These are phyloP conservation scores for Siniperca knerii DNA, from an alignment of 2,113 vertebrate genomes.

Conservation along the genomic window DNA sequence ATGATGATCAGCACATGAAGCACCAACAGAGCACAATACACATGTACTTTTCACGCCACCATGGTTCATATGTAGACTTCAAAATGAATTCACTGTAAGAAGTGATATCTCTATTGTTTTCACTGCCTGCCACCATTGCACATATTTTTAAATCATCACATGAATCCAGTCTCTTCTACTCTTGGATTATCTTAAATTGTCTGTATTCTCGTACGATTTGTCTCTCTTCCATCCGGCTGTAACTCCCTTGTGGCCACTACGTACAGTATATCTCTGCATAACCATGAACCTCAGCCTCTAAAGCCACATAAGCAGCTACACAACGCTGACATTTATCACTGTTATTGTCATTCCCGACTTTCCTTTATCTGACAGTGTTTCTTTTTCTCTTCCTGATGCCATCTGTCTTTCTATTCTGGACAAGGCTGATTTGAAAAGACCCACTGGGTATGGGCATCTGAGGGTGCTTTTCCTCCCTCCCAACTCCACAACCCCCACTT, in stretches of 20 bases:
- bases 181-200: slow-evolving; percentile 13
- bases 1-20: not conserved
- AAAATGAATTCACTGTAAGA: no score
- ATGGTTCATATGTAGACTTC: not conserved
- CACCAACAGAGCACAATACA: not conserved
- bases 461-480: slow-evolving; percentile 17
- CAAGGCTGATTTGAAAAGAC: slow-evolving; percentile 61
- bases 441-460: slow-evolving; percentile 45
- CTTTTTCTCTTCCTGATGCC: slow-evolving; percentile 48
- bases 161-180: slow-evolving; percentile 1
- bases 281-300: slow-evolving; percentile 53
- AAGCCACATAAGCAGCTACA: slow-evolving; percentile 47
- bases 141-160: not conserved
- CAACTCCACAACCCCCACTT: not conserved
- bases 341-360: slow-evolving; percentile 65
- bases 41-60: not conserved
- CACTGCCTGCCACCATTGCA: not conserved
- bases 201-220: not conserved
- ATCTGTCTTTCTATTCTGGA: slow-evolving; percentile 55
- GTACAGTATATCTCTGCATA: slow-evolving; percentile 48
- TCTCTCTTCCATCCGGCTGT: not conserved
- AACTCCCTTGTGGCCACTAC: slow-evolving; percentile 33
- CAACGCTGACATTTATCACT: slow-evolving; percentile 75
- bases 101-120: no score
- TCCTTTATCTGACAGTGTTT: slow-evolving; percentile 70